Conservation (phyloP, 2,888 invertebrate species). For the Stratiomys singularior region DNA sequence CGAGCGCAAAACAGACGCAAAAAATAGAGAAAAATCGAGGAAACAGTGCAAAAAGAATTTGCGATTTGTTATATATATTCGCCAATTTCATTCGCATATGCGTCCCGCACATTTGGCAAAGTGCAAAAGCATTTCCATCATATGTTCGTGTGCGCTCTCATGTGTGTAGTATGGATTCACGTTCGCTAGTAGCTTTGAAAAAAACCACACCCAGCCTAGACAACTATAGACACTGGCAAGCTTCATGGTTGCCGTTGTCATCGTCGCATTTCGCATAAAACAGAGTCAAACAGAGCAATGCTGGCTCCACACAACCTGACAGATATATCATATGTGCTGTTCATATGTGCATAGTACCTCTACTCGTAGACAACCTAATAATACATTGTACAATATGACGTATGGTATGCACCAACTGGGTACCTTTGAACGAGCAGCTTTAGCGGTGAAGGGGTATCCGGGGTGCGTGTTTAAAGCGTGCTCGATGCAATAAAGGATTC, state of each 20-base stretch:
- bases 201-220: slow-evolving; percentile 42
- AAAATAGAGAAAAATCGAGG: no score
- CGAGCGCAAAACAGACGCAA: no score
- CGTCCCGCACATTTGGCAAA: slow-evolving; percentile 30
- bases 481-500: background rate
- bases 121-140: slow-evolving; percentile 21
- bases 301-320: background rate
- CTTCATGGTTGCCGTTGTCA: slow-evolving; percentile 3
- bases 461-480: background rate
- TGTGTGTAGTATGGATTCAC: background rate
- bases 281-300: background rate
- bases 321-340: no score
- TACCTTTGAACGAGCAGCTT: slow-evolving; percentile 1
- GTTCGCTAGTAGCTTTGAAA: slow-evolving; percentile 17
- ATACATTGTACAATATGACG: slow-evolving; percentile 17
- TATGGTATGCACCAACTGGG: slow-evolving; percentile 2
- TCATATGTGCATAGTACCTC: background rate
- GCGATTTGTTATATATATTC: background rate
- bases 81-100: background rate
- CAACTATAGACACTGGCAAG: slow-evolving; percentile 28
- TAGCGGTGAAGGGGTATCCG: background rate
- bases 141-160: background rate
- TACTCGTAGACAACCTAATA: slow-evolving; percentile 15
- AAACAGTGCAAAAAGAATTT: no score
- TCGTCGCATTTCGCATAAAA: slow-evolving; percentile 35